Conservation (phyloP, 1,140 invertebrate genomes). For the Venturia canescens region DNA sequence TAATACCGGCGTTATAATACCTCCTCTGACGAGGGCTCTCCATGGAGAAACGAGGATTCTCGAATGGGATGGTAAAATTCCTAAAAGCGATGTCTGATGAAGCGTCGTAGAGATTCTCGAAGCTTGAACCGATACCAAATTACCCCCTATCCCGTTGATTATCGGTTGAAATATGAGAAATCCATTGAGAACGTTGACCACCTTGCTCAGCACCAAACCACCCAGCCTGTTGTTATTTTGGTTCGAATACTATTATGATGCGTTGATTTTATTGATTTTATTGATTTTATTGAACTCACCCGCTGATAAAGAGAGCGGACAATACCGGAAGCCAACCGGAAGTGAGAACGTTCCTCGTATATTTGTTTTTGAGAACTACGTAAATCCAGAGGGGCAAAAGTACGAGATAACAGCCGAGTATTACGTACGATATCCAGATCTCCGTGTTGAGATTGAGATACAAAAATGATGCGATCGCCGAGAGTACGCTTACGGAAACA, state of each 20-base stretch:
- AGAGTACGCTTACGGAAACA: constrained; percentile 89
- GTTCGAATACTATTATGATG: too few relatives aligned
- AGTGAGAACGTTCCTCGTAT: constrained; percentile 87
- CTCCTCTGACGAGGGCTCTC: constrained; percentile 88
- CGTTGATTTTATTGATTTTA: too few relatives aligned
- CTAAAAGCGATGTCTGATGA: constrained; percentile 88
- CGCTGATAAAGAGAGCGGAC: constrained; percentile 90
- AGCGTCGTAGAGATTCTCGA: constrained; percentile 95
- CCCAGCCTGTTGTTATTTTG: constrained; percentile 81
- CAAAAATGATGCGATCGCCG: constrained; percentile 85
- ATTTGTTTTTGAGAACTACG: constrained; percentile 86
- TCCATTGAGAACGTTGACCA: constrained; percentile 85
- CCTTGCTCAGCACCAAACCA: constrained; percentile 88
- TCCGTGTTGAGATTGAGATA: constrained; percentile 80
- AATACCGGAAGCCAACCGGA: constrained; percentile 92
- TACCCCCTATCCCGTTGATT: constrained; percentile 97
- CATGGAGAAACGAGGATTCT: constrained; percentile 87
- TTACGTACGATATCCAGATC: constrained; percentile 81
- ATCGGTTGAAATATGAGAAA: constrained; percentile 95
- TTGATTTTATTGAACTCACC: too few relatives aligned
- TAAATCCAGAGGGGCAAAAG: constrained; percentile 89
- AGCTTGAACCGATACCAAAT: constrained; percentile 97
- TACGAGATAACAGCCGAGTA: constrained; percentile 82
- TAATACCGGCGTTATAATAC: too few relatives aligned
- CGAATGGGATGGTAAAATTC: constrained; percentile 85